Percentiles rank a stretch among this genome's conserved stretches.
Conservation (phyloP, 2,113 vertebrate genomes). For the Grammomys surdaster region DNA sequence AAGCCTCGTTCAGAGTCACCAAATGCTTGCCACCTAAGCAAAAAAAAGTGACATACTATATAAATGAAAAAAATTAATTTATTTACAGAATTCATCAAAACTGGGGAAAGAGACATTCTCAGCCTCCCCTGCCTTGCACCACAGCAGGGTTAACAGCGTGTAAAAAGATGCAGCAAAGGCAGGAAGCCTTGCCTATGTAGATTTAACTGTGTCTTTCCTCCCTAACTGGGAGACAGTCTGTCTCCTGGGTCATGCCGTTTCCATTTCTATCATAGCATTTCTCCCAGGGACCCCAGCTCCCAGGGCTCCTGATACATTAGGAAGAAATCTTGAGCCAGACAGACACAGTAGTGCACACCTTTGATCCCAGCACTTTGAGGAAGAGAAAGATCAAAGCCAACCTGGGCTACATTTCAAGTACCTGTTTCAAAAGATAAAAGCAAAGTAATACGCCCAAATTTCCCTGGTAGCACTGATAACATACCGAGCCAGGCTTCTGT, state of each 20-base stretch:
- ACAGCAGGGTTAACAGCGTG: not conserved
- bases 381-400: not conserved
- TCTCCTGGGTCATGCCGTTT: not conserved
- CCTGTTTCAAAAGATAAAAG: not conserved
- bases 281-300: not conserved
- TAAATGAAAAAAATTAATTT: not conserved
- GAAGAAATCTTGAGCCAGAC: not conserved
- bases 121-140: not conserved
- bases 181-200: not conserved
- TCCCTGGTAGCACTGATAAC: not conserved
- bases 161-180: not conserved
- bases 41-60: not conserved
- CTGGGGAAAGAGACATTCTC: not conserved
- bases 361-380: not conserved
- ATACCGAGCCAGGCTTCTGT: not conserved
- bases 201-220: not conserved
- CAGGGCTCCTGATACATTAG: not conserved
- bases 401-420: not conserved
- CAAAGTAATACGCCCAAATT: not conserved
- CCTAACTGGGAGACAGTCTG: not conserved
- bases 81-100: not conserved
- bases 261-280: not conserved
- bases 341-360: not conserved
- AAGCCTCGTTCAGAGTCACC: not conserved
- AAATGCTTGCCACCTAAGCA: not conserved